A percentile compares a stretch with the other conserved stretches of the same genome.
Evolutionary conservation across 2,888 invertebrate species (phyloP).

Genomic region (Xestia c-nigrum): DNA sequence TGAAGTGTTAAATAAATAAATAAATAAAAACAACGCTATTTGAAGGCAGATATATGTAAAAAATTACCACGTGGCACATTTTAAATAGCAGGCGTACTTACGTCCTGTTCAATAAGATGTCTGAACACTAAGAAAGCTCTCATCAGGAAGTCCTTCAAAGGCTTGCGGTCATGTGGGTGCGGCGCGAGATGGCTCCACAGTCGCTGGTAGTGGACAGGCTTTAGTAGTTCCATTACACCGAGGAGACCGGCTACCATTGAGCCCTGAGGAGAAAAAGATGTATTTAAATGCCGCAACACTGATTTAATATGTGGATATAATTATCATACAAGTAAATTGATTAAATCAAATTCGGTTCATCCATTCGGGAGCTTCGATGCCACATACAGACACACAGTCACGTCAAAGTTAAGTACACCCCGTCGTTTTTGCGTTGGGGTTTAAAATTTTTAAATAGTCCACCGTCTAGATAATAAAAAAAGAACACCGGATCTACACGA

Average conservation of each 20-base stretch:
- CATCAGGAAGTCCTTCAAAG: conserved; percentile 96
- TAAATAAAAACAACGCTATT: too few species aligned
- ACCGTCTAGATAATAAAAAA: too few species aligned
- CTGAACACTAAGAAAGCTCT: conserved; percentile 95
- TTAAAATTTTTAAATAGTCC: too few species aligned
- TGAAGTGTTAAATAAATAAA: too few species aligned
- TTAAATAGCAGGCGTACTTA: conserved; percentile 71
- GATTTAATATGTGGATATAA: neutral
- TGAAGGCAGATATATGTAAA: neutral
- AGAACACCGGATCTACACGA: neutral
- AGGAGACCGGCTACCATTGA: conserved; percentile 96
- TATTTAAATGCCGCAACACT: neutral
- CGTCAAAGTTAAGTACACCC: too few species aligned
- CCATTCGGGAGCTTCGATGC: too few species aligned
- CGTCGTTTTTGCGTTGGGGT: too few species aligned
- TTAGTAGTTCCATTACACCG: conserved; percentile 95
- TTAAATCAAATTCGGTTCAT: too few species aligned
- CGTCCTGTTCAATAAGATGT: conserved; percentile 94
- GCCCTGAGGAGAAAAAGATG: conserved; percentile 88
- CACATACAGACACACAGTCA: too few species aligned
- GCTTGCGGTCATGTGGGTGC: conserved; percentile 93
- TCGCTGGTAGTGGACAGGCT: conserved; percentile 96
- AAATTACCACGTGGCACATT: fast-evolving
- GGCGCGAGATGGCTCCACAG: conserved; percentile 95
- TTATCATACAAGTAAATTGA: neutral